phyloP scores from a whole-genome alignment of 2,797 vertebrate genomes.

The Sebastolobus alascanus region DNA sequence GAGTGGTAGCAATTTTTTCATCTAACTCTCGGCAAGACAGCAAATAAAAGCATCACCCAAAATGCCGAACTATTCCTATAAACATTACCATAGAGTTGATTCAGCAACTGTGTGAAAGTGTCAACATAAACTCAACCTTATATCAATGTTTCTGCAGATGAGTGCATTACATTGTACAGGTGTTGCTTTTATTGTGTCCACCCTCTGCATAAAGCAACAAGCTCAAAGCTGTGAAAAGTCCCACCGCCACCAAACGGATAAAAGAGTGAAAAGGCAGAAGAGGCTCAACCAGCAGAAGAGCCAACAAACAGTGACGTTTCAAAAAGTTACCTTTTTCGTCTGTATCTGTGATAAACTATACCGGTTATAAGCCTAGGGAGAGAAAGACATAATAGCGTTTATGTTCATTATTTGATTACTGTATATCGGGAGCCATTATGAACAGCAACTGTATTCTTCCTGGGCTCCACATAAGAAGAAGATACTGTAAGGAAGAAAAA shows the following conservation, averaged over 20 bases:
- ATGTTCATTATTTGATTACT: constrained; percentile 31
- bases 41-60: background rate
- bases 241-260: constrained; percentile 51
- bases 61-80: background rate
- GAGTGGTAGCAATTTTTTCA: background rate
- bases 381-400: constrained; percentile 53
- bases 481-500: background rate
- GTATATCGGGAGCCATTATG: background rate
- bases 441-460: background rate
- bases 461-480: background rate
- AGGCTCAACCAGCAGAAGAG: constrained; percentile 36
- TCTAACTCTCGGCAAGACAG: background rate
- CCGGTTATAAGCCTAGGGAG: constrained; percentile 79
- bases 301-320: constrained; percentile 25
- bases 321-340: constrained; percentile 79
- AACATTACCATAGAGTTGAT: constrained; percentile 17
- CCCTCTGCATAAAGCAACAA: constrained; percentile 30
- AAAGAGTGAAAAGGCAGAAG: constrained; percentile 26
- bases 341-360: constrained; percentile 86
- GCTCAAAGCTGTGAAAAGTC: constrained; percentile 51
- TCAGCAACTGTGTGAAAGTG: background rate
- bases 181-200: constrained; percentile 43
- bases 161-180: constrained; percentile 13
- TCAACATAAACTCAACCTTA: background rate
- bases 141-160: background rate